Percentiles rank a stretch among this genome's conserved stretches.
Conservation (phyloP, 2,797 vertebrate species). For the Strix occidentalis region DNA sequence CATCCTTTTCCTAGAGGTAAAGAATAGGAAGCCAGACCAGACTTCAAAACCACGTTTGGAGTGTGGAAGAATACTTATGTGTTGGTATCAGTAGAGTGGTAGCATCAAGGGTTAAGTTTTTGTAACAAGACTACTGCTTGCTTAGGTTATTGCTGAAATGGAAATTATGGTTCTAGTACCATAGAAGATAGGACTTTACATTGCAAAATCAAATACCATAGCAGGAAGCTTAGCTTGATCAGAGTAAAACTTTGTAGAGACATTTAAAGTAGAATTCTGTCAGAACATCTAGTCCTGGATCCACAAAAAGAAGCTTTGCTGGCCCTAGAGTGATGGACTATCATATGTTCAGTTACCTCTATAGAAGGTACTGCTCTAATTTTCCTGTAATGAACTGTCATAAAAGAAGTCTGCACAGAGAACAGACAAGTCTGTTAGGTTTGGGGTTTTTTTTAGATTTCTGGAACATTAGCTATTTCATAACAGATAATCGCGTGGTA, state of each 20-base stretch:
- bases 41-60: not conserved
- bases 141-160: not conserved
- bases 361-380: not conserved
- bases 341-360: not conserved
- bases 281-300: not conserved
- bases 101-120: not conserved
- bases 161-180: not conserved
- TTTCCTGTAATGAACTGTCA: conserved; percentile 26
- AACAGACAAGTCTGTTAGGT: conserved; percentile 61
- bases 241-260: not conserved
- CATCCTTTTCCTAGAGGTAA: not conserved
- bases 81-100: not conserved
- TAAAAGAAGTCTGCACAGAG: conserved; percentile 62
- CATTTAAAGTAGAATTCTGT: not conserved
- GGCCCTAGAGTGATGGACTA: not conserved
- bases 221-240: not conserved
- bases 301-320: not conserved
- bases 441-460: not conserved
- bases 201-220: not conserved
- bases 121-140: not conserved
- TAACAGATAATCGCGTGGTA: conserved; percentile 67
- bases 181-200: accelerated
- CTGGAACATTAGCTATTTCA: conserved; percentile 53
- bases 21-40: not conserved
- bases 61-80: not conserved